Evolutionary conservation across 2,113 vertebrate genomes (phyloP).

Genomic region (Psilopsiagon aurifrons): DNA sequence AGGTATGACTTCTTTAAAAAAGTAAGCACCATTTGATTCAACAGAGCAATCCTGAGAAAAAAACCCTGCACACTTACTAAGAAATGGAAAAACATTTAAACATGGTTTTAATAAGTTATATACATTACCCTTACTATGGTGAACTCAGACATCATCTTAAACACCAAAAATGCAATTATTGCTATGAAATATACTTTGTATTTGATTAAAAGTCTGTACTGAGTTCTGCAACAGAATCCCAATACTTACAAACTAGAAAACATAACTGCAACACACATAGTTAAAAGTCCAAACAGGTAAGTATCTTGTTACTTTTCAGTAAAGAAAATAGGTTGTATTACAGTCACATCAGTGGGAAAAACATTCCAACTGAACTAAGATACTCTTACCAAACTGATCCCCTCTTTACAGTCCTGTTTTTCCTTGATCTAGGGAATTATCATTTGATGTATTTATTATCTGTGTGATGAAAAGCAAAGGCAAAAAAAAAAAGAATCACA

Average conservation of each 20-base stretch:
- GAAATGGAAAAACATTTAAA: not conserved
- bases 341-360: conserved; percentile 6
- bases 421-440: conserved; percentile 60
- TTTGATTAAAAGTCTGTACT: not conserved
- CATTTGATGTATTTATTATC: conserved; percentile 57
- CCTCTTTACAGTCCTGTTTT: conserved; percentile 62
- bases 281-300: not conserved
- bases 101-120: not conserved
- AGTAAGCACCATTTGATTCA: not conserved
- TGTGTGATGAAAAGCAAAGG: conserved; percentile 62
- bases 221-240: not conserved
- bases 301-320: not conserved
- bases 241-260: not conserved
- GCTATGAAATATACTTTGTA: not conserved
- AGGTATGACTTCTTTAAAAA: not conserved
- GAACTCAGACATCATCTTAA: not conserved
- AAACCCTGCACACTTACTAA: not conserved
- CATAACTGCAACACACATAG: not conserved
- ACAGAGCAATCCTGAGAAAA: not conserved
- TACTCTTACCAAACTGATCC: conserved; percentile 59
- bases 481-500: conserved; percentile 2
- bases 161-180: not conserved
- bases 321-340: not conserved
- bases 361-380: conserved; percentile 38
- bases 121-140: not conserved